These are phyloP conservation scores for Dynastes tityus DNA, from an alignment of 2,888 invertebrate species.

Conservation along the genomic window DNA sequence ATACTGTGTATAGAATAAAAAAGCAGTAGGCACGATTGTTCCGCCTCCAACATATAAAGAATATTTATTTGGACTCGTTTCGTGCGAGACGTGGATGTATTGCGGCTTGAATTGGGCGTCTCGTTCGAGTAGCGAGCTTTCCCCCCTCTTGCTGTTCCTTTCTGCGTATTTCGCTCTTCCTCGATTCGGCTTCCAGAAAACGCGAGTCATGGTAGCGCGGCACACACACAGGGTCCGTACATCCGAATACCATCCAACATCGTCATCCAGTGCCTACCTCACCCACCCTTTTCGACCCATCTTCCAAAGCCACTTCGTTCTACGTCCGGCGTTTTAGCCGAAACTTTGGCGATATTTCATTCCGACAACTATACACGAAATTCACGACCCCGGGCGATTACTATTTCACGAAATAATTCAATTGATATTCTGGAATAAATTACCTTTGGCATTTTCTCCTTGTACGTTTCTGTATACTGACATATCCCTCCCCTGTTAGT, in stretches of 20 bases:
- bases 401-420: slow-evolving; percentile 43
- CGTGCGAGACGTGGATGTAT: slow-evolving; percentile 66
- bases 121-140: slow-evolving; percentile 55
- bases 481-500: neutral
- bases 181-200: slow-evolving; percentile 23
- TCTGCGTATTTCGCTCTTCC: slow-evolving; percentile 1
- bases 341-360: slow-evolving; percentile 66
- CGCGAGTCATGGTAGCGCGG: slow-evolving; percentile 38
- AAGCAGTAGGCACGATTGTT: slow-evolving; percentile 52
- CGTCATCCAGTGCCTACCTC: slow-evolving; percentile 53
- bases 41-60: slow-evolving; percentile 61
- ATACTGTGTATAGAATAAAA: slow-evolving; percentile 25
- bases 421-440: slow-evolving; percentile 46
- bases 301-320: slow-evolving; percentile 61
- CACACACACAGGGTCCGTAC: slow-evolving; percentile 54
- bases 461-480: neutral
- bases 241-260: slow-evolving; percentile 55
- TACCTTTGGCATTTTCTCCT: slow-evolving; percentile 14
- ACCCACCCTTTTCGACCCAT: slow-evolving; percentile 52
- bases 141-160: slow-evolving; percentile 37
- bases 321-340: slow-evolving; percentile 65
- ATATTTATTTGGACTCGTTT: slow-evolving; percentile 66
- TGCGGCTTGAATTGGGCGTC: slow-evolving; percentile 63
- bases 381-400: slow-evolving; percentile 39
- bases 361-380: slow-evolving; percentile 48